Evolutionary conservation across 2,888 invertebrate species (phyloP).

Genomic region (Athalia cordata): DNA sequence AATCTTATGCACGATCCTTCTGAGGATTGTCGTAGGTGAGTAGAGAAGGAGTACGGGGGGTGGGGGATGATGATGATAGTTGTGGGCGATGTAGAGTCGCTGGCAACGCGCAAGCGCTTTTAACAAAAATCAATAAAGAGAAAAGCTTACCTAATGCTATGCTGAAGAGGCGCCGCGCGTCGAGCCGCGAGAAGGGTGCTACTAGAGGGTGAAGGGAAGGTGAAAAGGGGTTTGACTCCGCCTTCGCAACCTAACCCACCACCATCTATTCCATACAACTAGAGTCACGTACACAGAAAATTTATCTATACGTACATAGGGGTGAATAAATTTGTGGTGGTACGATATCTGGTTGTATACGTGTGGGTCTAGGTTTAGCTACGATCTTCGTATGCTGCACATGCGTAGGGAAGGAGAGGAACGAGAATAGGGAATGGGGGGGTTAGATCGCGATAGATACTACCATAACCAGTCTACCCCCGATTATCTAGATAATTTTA

Average conservation of each 20-base stretch:
- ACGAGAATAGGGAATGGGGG: background rate
- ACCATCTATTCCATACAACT: constrained; percentile 62
- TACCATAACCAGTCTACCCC: constrained; percentile 60
- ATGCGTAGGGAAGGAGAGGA: background rate
- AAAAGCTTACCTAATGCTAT: constrained; percentile 73
- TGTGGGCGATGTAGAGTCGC: constrained; percentile 62
- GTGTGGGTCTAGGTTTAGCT: background rate
- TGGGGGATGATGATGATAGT: constrained; percentile 57
- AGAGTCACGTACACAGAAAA: constrained; percentile 43
- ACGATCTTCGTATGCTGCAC: background rate
- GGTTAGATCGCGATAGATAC: constrained; percentile 60
- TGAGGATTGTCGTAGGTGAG: constrained; percentile 42
- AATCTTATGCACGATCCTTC: no score
- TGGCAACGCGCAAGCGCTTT: constrained; percentile 72
- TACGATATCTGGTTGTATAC: background rate
- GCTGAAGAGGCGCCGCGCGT: constrained; percentile 18
- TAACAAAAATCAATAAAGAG: constrained; percentile 74
- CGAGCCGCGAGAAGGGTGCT: background rate
- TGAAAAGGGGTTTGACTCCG: constrained; percentile 69
- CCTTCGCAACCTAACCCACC: constrained; percentile 60
- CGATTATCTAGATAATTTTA: constrained; percentile 69
- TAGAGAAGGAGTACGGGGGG: constrained; percentile 49
- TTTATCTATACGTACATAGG: no score
- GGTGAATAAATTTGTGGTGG: no score
- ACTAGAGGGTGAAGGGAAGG: constrained; percentile 13